These are phyloP conservation scores for Ptiloglossa arizonensis DNA, from an alignment of 1,140 invertebrate genomes.

Conservation along the genomic window DNA sequence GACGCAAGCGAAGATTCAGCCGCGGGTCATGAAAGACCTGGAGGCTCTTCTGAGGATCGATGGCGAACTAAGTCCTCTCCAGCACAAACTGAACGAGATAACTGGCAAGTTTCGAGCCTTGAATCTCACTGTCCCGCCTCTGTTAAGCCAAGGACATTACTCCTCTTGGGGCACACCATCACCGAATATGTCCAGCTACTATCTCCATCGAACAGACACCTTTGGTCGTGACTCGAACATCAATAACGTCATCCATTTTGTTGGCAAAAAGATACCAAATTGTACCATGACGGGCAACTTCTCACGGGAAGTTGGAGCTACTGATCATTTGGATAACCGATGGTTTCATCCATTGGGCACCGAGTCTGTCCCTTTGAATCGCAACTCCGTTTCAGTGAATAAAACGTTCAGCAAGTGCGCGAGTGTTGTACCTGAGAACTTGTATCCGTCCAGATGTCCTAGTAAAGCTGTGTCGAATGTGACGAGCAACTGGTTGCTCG, in stretches of 20 bases:
- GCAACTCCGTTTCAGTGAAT: too few species aligned
- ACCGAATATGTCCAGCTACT: slow-evolving; percentile 13
- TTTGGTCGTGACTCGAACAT: background rate
- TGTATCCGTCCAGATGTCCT: background rate
- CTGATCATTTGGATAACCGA: too few species aligned
- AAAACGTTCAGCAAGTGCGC: background rate
- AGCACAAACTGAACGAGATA: slow-evolving; percentile 58
- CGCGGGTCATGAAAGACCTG: slow-evolving; percentile 34
- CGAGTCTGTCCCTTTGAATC: background rate
- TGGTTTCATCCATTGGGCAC: background rate
- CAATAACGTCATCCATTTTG: background rate
- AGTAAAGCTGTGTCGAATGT: background rate
- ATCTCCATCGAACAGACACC: background rate
- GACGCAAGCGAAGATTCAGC: background rate
- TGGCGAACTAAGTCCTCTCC: slow-evolving; percentile 59
- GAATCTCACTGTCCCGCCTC: background rate
- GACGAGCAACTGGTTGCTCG: background rate
- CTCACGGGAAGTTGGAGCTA: background rate
- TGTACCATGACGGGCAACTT: background rate
- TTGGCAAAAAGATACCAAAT: background rate
- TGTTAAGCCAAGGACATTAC: background rate
- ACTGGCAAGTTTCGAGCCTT: slow-evolving; percentile 57
- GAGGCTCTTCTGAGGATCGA: slow-evolving; percentile 60
- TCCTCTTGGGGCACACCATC: background rate
- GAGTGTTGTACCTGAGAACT: background rate